Evolutionary conservation across 2,113 vertebrate species (phyloP), one percentile per base, ranked within the genome.

Genomic region (Rhea americana): DNA sequence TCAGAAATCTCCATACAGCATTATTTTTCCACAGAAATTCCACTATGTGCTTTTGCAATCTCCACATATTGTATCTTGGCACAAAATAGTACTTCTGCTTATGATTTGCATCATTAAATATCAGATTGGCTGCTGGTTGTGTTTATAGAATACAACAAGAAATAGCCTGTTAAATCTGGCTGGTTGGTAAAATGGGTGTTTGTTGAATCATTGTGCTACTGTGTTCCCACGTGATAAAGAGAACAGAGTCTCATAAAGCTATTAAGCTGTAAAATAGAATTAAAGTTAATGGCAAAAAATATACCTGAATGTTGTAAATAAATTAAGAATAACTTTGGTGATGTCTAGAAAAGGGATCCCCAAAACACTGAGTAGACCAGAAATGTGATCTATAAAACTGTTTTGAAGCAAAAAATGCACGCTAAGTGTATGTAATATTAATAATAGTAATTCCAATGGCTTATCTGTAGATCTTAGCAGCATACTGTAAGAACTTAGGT

Each of bases 101-200:
- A 93, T 93, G 88, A 93, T 95, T 96, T 97, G 84, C 92, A 93
- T 96, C 85, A 95, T 92, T 95, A 91, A 80, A 91, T 97, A 96
- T 95, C 93, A 97, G 95, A 97, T 97, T 95, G 95, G 96, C 94
- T 94, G 75, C 86, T 95, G 72, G 3, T 65, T 89, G 71, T 96
- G 92, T 96, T 96, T 95, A 79, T 95, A 80, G 93, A 71, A 82
- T 95, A 87, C 86, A 97, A 93, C 95, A 96, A 95, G 94, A 96
- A 96, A 95, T 94, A 94, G 94, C 94, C 94, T 96, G 96, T 95
- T 96, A 89, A 66, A 85, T 96, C 90, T 95, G 93, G 87, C 94
- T 95, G 92, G 66, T 91, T 94, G 88, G 88, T 96, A 92, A 67
- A 96, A 91, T 81, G 79, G 90, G 59, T 91, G 87, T 66, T 83